Percentiles rank a stretch among this genome's conserved stretches.
phyloP scores from a whole-genome alignment of 2,888 invertebrate species.

The Drosophila mercatorum region DNA sequence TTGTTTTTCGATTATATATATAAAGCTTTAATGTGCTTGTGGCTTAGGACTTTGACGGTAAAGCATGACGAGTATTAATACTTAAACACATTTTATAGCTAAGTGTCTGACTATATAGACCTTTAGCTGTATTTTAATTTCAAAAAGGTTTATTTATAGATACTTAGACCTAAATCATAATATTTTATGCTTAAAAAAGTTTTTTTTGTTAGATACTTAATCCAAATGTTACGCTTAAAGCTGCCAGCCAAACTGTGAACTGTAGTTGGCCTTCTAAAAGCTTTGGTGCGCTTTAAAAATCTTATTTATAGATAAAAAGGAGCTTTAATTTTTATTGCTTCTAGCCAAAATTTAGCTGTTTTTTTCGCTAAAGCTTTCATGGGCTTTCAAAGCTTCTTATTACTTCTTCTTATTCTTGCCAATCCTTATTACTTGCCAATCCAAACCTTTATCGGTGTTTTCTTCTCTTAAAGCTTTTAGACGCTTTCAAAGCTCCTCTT shows the following conservation, averaged over 20 bases:
- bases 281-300: too few species aligned
- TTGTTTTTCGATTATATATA: neutral
- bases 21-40: conserved; percentile 1
- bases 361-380: neutral
- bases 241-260: too few species aligned
- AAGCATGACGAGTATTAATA: neutral
- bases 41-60: neutral
- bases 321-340: neutral
- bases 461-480: neutral
- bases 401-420: too few species aligned
- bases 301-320: neutral
- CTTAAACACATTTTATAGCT: too few species aligned
- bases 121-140: neutral
- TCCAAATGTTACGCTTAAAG: too few species aligned
- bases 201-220: too few species aligned
- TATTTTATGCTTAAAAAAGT: neutral
- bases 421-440: neutral
- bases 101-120: too few species aligned
- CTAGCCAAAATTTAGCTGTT: neutral
- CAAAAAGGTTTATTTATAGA: neutral
- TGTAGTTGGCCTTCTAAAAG: too few species aligned
- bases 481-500: neutral
- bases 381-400: neutral
- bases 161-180: too few species aligned
- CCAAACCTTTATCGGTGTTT: neutral